Base-by-base conservation (phyloP, 1,140 invertebrate genomes). In the Catajapyx aquilonaris region DNA sequence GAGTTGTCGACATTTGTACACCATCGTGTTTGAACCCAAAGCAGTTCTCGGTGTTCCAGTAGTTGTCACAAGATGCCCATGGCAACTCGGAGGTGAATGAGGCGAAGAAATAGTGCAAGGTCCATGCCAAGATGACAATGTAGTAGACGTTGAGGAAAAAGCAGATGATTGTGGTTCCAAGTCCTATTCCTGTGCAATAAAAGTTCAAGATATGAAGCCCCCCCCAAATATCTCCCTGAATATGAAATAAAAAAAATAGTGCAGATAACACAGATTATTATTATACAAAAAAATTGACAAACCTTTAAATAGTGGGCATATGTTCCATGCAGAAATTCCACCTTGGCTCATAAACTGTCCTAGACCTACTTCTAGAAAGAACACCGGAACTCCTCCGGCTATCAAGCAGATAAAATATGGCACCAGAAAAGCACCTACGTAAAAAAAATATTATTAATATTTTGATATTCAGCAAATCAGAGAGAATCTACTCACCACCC, bases 401-500 rank as follows among this genome's bases (percentile, higher is more conserved):
- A 66, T 39, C 35, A 68, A 46, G 56, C 68, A 67, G n/a, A 68
- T 41, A 16, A 57, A 42, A 47, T 69, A 69, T 1, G 67, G 67
- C 34, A 70, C 59, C 7, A 69, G 53, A 50, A 69, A 69, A 5
- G 68, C 67, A 20, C 67, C 67, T 68, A n/a, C n/a, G n/a, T n/a
- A n/a, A n/a, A n/a, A n/a, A n/a, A n/a, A n/a, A n/a, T n/a, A n/a
- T n/a, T n/a, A n/a, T n/a, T n/a, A n/a, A n/a, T n/a, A n/a, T n/a
- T n/a, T n/a, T n/a, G n/a, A n/a, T n/a, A n/a, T n/a, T n/a, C n/a
- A n/a, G n/a, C n/a, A n/a, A n/a, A n/a, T n/a, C n/a, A n/a, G n/a
- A n/a, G n/a, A n/a, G n/a, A n/a, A n/a, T n/a, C n/a, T n/a, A 47
- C 58, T 68, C 53, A 81, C 78, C 78, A 61, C 78, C 79, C 36